Evolutionary conservation across 2,797 vertebrate species (phyloP), one percentile per base, ranked within the genome.

Genomic region (Acanthurus tractus): DNA sequence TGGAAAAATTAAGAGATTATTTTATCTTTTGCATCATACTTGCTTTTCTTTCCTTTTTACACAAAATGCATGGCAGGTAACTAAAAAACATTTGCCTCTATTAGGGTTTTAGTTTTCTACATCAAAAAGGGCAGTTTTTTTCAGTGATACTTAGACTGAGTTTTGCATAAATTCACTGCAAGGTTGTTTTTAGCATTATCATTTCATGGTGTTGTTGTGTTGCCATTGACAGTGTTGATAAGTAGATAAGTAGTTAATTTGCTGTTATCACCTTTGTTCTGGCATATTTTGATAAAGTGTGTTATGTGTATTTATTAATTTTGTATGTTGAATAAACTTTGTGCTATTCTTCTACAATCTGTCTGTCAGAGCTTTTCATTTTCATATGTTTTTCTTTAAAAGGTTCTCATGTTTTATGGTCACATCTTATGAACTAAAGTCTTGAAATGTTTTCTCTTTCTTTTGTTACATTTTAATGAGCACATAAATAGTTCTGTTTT

Each of bases 281-380:
- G 40, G 23, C 78, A 83, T 81, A 79, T 80, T 83, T 79, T 85
- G 55, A 67, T 73, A 85, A 82, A 88, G 88, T 20, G 69, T 40
- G 70, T 82, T 75, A 66, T 82, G 78, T 88, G 65, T 91, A 89
- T 90, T 92, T 89, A 88, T 89, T 89, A 49, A 74, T 89, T 92
- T 90, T 90, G 70, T 88, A 92, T 85, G 78, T 69, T 74, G 49
- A 93, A 90, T 94, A 92, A 94, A 93, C 72, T 79, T 80, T 68
- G 81, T 77, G 71, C 52, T 91, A 84, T 89, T 88, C 86, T 91
- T 89, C 55, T 92, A 88, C 13, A 79, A 82, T 86, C 85, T 81
- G 34, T 74, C 17, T 71, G 3, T 74, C 44, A 25, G 15, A 55
- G 2, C 10, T 40, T 10, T 53, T 81, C 1, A 48, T 74, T 55